Base-by-base conservation (phyloP, 2,797 vertebrate species). In the Hoplostethus mediterraneus region DNA sequence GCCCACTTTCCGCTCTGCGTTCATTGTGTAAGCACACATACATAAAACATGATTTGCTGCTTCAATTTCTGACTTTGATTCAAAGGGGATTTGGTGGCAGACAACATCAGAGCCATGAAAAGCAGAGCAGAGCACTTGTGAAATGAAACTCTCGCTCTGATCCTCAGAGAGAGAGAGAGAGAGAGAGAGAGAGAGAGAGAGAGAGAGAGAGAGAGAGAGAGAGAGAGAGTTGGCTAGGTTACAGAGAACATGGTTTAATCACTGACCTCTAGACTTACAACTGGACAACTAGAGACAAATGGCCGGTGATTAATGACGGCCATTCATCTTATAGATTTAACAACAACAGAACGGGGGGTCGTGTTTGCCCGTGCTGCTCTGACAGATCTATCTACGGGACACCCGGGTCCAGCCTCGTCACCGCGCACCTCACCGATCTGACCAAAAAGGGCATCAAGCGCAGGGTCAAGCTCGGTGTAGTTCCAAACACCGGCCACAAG, bases 11-110 rank as follows among this genome's bases (percentile, higher is more conserved):
- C 75, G 80, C 77, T 73, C 66, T 80, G 78, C 77, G 85, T 89
- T 92, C 87, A 90, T 87, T 90, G 86, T 93, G 86, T 86, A 90
- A 90, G 83, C 86, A 89, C 80, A 86, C 79, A 93, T 89, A 92
- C 87, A 94, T 93, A 93, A 93, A 94, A 94, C 85, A 94, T 92
- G 86, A 93, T 90, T 89, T 89, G 80, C 87, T 79, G 83, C 86
- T 87, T 93, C 84, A 89, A 84, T 90, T 92, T 91, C 85, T 87
- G 90, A 92, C 87, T 91, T 86, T 82, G 87, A 91, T 90, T 92
- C 88, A 88, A 76, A 84, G n/a, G 81, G 86, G 88, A 91, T 93
- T 89, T 90, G 75, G 77, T 89, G 73, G 77, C 85, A 89, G 83
- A 87, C 81, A 79, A 84, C 81, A 82, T 85, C 85, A 82, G 79